These are phyloP conservation scores for Apolygus lucorum DNA, from an alignment of 1,140 invertebrate species.

Conservation along the genomic window DNA sequence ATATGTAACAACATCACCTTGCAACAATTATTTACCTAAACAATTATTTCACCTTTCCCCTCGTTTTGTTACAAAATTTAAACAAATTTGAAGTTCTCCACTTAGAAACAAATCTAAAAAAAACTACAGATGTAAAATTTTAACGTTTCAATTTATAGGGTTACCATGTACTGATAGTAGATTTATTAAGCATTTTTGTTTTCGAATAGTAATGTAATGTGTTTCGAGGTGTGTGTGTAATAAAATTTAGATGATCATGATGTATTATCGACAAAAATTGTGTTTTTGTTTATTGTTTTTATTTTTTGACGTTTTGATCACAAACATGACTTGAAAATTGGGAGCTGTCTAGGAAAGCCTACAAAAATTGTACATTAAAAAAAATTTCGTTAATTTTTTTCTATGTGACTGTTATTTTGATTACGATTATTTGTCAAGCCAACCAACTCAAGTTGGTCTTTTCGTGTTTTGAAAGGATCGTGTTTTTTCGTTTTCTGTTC, in stretches of 20 bases:
- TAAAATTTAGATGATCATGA: background rate
- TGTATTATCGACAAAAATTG: background rate
- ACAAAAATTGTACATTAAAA: background rate
- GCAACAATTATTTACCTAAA: background rate
- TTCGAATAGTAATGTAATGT: conserved; percentile 5
- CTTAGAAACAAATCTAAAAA: background rate
- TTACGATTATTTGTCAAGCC: background rate
- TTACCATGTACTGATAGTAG: conserved; percentile 16
- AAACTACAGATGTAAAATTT: background rate
- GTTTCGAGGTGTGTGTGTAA: conserved; percentile 9
- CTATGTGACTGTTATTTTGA: background rate
- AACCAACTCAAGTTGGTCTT: background rate
- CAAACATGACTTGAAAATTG: background rate
- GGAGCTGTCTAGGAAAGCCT: background rate
- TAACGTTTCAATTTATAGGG: background rate
- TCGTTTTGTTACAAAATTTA: background rate
- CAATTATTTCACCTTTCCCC: background rate
- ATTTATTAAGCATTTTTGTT: background rate
- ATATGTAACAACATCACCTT: background rate
- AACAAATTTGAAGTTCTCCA: background rate
- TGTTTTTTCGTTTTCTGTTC: background rate
- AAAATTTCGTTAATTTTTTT: background rate
- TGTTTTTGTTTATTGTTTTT: background rate
- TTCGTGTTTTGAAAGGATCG: background rate
- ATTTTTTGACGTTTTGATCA: background rate